These are phyloP conservation scores for Papilio polytes DNA, from an alignment of 1,140 invertebrate genomes.

Conservation along the genomic window DNA sequence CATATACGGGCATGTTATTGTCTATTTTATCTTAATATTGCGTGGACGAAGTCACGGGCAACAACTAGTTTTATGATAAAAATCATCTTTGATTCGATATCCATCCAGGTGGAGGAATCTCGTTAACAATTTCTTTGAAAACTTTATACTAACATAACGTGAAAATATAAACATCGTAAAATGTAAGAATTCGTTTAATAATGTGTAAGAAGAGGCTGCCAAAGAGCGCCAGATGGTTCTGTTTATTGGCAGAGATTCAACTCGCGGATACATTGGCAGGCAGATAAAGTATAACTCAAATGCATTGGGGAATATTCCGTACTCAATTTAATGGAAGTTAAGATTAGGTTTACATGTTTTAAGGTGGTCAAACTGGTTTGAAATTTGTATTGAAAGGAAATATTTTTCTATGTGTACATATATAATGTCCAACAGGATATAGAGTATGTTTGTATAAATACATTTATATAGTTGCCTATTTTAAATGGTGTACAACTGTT, in stretches of 20 bases:
- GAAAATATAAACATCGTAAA: neutral
- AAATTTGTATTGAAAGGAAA: too few species aligned
- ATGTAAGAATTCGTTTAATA: constrained; percentile 3
- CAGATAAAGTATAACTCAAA: neutral
- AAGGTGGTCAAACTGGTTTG: neutral
- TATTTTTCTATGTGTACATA: too few species aligned
- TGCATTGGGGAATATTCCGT: neutral
- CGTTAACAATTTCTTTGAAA: constrained; percentile 6
- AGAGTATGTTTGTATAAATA: too few species aligned
- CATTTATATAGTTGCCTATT: neutral
- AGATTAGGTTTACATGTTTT: neutral
- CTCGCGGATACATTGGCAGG: neutral
- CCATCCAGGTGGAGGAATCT: neutral
- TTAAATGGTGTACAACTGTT: neutral
- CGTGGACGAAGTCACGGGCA: too few species aligned
- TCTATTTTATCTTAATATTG: too few species aligned
- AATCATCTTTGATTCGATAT: too few species aligned
- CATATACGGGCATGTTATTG: too few species aligned
- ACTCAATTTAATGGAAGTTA: neutral
- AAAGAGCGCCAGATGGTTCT: neutral
- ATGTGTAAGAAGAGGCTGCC: neutral
- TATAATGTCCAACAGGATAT: too few species aligned
- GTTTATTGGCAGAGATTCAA: constrained; percentile 10
- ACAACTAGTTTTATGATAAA: too few species aligned
- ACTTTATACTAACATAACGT: neutral